Base-by-base conservation (phyloP, 2,888 invertebrate species). In the Cerastis rubricosa region DNA sequence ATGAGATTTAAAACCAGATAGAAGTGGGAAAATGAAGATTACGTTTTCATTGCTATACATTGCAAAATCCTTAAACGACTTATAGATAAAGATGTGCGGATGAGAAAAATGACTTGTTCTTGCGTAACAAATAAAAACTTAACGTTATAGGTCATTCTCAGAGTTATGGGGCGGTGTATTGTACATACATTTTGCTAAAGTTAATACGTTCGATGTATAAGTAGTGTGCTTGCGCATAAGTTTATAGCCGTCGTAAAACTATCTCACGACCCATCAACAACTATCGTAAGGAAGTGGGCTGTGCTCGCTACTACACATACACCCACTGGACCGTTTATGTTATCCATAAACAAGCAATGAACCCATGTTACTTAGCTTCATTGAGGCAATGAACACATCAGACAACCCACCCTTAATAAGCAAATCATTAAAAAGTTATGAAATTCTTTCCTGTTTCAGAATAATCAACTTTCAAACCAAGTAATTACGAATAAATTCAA, bases 401-500 rank as follows among this genome's bases (percentile, higher is more conserved):
- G 6, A 51, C 49, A 45, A 29, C 7, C 43, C 29, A 12, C 19
- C n/a, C n/a, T 35, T 45, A 29, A 59, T 47, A 54, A 74, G n/a
- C 49, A 61, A 71, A 63, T 69, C 59, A 85, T 69, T 74, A 57
- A 69, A 81, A 85, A 76, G 47, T 71, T 59, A 25, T 7, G 12
- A 65, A 70, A 64, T 71, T n/a, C 51, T 72, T 81, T 45, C 29
- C 4, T 57, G 61, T 74, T 72, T 54, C 51, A 47, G 59, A 70
- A 75, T 84, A 74, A 66, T 80, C 40, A 82, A 82, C 54, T 82
- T 69, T 47, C 63, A 51, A 75, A 74, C 51, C 9, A 61, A 82
- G 67, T 82, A 82, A 82, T 85, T 75, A 65, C 74, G 75, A 80
- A 83, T 86, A 79, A 86, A 86, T 86, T 85, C 22, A 78, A 81